A percentile compares a stretch with the other conserved stretches of the same genome.
phyloP scores from a whole-genome alignment of 2,888 invertebrate genomes.

The Oscheius sp. region DNA sequence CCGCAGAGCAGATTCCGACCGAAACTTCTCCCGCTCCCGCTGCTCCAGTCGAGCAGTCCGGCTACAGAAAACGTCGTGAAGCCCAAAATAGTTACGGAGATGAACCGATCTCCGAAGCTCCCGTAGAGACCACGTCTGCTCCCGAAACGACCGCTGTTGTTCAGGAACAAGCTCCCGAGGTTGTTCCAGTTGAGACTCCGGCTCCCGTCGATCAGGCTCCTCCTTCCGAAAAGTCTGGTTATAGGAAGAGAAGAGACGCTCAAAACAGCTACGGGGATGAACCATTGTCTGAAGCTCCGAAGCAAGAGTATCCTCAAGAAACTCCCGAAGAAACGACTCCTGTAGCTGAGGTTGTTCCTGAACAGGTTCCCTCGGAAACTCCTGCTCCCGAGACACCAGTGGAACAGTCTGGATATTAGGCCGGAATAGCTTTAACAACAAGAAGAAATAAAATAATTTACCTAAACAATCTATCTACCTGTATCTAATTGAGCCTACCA shows the following conservation, averaged over 20 bases:
- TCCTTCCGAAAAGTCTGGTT: constrained; percentile 34
- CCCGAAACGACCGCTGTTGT: constrained; percentile 37
- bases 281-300: constrained; percentile 30
- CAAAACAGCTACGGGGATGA: constrained; percentile 59
- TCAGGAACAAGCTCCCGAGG: constrained; percentile 42
- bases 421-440: not conserved
- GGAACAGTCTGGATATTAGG: constrained; percentile 39
- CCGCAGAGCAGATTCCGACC: constrained; percentile 37
- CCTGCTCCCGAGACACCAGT: constrained; percentile 41
- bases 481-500: constrained; percentile 1
- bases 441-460: constrained; percentile 5
- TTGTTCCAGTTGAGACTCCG: constrained; percentile 33
- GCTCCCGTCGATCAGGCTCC: constrained; percentile 38
- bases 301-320: constrained; percentile 35
- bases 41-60: constrained; percentile 34
- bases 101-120: constrained; percentile 30
- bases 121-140: constrained; percentile 2
- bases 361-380: constrained; percentile 31
- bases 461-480: constrained; percentile 15
- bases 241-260: constrained; percentile 39
- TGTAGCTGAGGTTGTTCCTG: constrained; percentile 32
- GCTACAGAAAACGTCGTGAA: constrained; percentile 38
- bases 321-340: constrained; percentile 26
- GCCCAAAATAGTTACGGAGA: constrained; percentile 60
- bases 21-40: constrained; percentile 38